Evolutionary conservation across 2,888 invertebrate genomes (phyloP).

Genomic region (Neoitamus cyanurus): DNA sequence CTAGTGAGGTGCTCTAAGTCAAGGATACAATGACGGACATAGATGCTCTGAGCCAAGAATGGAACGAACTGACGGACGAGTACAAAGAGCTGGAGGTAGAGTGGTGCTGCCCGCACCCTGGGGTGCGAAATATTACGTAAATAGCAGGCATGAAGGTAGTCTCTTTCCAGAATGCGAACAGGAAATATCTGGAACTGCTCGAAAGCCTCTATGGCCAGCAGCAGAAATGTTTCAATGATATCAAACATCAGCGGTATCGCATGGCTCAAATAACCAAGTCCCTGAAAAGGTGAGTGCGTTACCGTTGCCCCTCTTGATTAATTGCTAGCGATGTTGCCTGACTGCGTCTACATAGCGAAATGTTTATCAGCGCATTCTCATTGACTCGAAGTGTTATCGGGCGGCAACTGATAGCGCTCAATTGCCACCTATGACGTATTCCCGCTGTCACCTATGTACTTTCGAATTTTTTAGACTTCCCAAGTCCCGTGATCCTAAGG

Average conservation of each 20-base stretch:
- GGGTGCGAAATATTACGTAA: conserved; percentile 35
- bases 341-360: neutral
- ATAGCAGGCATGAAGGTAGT: neutral
- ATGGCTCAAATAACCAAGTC: conserved; percentile 83
- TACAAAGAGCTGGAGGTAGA: conserved; percentile 83
- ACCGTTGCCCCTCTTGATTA: neutral
- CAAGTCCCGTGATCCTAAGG: conserved; percentile 64
- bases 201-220: conserved; percentile 87
- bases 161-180: conserved; percentile 76
- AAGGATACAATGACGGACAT: conserved; percentile 68
- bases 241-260: conserved; percentile 92
- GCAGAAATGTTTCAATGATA: conserved; percentile 86
- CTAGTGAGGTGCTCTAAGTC: neutral
- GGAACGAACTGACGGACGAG: conserved; percentile 82
- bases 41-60: conserved; percentile 75
- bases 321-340: neutral
- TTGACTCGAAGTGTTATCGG: neutral
- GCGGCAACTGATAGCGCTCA: neutral
- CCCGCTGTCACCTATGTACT: neutral
- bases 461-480: conserved; percentile 58
- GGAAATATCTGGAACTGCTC: conserved; percentile 84
- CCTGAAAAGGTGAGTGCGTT: conserved; percentile 78
- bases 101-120: neutral
- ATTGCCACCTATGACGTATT: neutral
- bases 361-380: neutral